These are phyloP conservation scores for Prunella fulvescens DNA, from an alignment of 2,113 vertebrate species.

Conservation along the genomic window DNA sequence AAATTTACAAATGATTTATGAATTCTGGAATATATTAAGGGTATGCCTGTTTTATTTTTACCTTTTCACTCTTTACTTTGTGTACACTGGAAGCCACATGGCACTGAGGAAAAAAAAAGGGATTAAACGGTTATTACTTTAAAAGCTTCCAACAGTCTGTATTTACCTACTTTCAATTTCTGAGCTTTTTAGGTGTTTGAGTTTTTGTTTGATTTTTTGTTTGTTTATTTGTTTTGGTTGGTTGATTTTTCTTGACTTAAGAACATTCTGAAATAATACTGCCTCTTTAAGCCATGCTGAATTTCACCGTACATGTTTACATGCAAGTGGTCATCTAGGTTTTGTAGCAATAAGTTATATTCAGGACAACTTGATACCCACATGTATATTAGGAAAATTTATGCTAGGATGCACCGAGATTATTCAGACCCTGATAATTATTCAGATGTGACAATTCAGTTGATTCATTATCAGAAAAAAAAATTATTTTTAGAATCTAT, in stretches of 20 bases:
- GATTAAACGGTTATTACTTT: constrained; percentile 44
- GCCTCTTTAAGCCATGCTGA: constrained; percentile 17
- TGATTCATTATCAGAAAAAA: background rate
- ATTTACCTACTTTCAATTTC: constrained; percentile 34
- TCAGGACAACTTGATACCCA: background rate
- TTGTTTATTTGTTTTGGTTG: background rate
- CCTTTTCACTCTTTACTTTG: constrained; percentile 61
- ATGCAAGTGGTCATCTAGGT: constrained; percentile 18
- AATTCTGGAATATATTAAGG: constrained; percentile 68
- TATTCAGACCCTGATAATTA: background rate
- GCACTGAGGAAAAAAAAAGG: background rate
- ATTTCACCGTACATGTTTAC: constrained; percentile 52
- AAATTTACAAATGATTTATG: constrained; percentile 68
- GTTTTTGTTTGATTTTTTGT: background rate
- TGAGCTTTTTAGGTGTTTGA: background rate
- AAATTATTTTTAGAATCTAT: background rate
- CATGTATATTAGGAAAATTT: background rate
- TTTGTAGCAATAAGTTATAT: background rate
- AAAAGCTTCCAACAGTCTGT: constrained; percentile 45
- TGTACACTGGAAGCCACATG: constrained; percentile 59
- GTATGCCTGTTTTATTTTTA: constrained; percentile 63
- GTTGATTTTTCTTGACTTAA: background rate
- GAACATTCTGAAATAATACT: constrained; percentile 27
- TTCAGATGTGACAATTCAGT: background rate
- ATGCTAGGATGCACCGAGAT: background rate